These are phyloP conservation scores for Druon quercuslanigerum DNA, from an alignment of 1,140 invertebrate species.

Conservation along the genomic window DNA sequence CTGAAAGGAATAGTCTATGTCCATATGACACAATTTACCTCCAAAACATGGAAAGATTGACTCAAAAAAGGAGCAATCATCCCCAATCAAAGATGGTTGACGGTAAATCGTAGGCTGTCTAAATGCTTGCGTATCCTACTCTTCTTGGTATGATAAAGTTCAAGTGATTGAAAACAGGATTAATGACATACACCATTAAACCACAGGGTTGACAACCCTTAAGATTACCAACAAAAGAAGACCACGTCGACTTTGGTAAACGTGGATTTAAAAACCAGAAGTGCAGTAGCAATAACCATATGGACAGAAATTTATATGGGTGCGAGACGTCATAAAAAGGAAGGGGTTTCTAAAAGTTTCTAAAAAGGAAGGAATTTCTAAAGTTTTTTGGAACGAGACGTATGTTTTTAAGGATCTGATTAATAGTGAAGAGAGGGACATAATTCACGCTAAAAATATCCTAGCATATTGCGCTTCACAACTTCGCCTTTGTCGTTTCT, in stretches of 20 bases:
- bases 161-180: background rate
- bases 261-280: background rate
- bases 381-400: background rate
- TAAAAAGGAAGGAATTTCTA: background rate
- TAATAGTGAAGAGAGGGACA: background rate
- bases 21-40: slow-evolving; percentile 37
- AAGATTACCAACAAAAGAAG: background rate
- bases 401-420: background rate
- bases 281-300: too few species aligned
- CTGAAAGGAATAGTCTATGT: slow-evolving; percentile 3
- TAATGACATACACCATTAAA: background rate
- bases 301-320: too few species aligned
- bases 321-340: too few species aligned
- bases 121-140: background rate
- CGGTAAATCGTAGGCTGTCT: background rate
- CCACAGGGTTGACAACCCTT: background rate
- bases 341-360: too few species aligned
- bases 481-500: too few species aligned
- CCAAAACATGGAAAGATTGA: background rate
- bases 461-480: too few species aligned
- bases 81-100: slow-evolving; percentile 8
- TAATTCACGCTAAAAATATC: slow-evolving; percentile 9
- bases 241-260: background rate
- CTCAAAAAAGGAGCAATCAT: background rate
- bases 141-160: background rate